Evolutionary conservation across 2,113 vertebrate species (phyloP).

Genomic region (Mastomys natalensis): DNA sequence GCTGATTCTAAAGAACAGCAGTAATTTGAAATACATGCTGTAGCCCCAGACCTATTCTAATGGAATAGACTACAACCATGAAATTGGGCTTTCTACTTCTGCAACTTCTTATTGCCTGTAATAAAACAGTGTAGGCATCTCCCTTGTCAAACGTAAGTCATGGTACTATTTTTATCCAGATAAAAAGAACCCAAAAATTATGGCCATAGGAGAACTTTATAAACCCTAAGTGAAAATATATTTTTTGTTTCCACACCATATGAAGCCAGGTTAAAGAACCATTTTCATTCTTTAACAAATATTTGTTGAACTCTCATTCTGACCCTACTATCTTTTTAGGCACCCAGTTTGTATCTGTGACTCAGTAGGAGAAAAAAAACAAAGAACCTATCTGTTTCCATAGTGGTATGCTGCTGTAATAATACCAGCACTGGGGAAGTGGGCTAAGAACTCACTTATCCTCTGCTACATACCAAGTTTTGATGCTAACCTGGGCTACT

Average conservation of each 20-base stretch:
- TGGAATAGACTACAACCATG: background rate
- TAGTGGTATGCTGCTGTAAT: background rate
- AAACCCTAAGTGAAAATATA: background rate
- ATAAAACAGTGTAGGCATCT: conserved; percentile 7
- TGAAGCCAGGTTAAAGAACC: conserved; percentile 16
- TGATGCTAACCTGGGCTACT: background rate
- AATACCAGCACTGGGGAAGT: background rate
- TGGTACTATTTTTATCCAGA: background rate
- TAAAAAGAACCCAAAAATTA: background rate
- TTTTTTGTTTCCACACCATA: background rate
- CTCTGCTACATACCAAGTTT: background rate
- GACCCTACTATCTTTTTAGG: background rate
- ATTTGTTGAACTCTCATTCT: background rate
- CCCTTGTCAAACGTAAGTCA: conserved; percentile 33
- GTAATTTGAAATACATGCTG: background rate
- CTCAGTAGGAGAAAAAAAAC: background rate
- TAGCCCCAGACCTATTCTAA: background rate
- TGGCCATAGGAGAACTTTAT: background rate
- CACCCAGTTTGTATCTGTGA: background rate
- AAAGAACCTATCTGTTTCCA: too few relatives aligned
- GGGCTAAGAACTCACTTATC: background rate
- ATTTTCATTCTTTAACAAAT: conserved; percentile 38
- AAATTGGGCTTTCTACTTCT: background rate
- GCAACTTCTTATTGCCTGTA: background rate
- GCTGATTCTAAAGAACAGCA: background rate